Evolutionary conservation across 1,140 invertebrate species (phyloP), one percentile per base, ranked within the genome.

Genomic region (Euura saliciscinereae): DNA sequence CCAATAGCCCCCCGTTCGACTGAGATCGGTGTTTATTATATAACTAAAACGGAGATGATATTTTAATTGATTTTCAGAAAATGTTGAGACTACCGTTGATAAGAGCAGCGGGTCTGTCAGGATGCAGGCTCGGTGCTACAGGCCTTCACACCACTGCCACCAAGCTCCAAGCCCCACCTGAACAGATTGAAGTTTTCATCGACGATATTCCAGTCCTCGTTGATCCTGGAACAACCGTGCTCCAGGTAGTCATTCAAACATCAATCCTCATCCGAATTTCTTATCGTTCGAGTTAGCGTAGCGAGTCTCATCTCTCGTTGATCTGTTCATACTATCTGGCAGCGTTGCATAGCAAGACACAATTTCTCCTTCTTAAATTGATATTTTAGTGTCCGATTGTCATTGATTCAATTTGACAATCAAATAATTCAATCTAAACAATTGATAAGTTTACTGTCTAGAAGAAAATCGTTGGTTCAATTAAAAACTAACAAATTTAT

Each of bases 111-210:
- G 74, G 79, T 71, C 73, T 85, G 72, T 77, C 80, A 65, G 75
- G 75, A 74, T 79, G 80, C 66, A 83, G 80, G 69, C 10, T 83
- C 5, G 76, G 78, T 45, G 68, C 71, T 10, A 69, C 76, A 7
- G 77, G 76, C 11, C 70, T 87, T 43, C 84, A 86, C 69, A 84
- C 80, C 28, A 79, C 79, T 6, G 74, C 75, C 7, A 74, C 11
- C 3, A 83, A 80, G 44, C 51, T 59, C 43, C 76, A 82, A 45
- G 71, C 78, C 43, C 88, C 89, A 74, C 92, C 94, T 11, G 93
- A 97, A 76, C 94, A 96, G 82, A 90, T 99, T 70, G 98, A 99
- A 90, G 94, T 99, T 10, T 99, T 99, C 88, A 96, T 99, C 79
- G 97, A 99, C 91, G 98, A 99, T 84, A 96, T 98, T 84, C 92